These are phyloP conservation scores for Hyphantria cunea DNA, from an alignment of 1,140 invertebrate species.

Conservation along the genomic window DNA sequence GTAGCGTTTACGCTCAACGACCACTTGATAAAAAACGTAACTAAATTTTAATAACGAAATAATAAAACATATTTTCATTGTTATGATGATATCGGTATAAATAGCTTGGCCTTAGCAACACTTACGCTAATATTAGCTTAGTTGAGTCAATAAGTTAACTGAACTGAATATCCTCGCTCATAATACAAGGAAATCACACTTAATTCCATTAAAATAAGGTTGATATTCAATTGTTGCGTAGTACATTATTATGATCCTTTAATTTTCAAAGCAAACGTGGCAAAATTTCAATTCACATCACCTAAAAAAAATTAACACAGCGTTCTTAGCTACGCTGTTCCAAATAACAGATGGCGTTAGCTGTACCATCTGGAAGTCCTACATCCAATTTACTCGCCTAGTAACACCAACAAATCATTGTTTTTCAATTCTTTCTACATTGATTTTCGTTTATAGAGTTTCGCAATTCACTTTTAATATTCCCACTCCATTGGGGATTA, in stretches of 20 bases:
- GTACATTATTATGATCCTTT: background rate
- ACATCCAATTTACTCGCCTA: constrained; percentile 2
- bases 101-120: constrained; percentile 31
- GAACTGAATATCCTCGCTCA: constrained; percentile 3
- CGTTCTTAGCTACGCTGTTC: no score
- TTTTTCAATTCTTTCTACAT: constrained; percentile 17
- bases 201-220: background rate
- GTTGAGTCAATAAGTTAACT: constrained; percentile 12
- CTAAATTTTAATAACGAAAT: no score
- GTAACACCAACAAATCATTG: constrained; percentile 18
- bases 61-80: background rate
- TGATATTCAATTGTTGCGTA: background rate
- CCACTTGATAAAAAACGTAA: no score
- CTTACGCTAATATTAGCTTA: constrained; percentile 30
- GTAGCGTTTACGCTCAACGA: no score
- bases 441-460: constrained; percentile 21
- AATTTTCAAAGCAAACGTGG: constrained; percentile 1
- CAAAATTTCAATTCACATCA: constrained; percentile 11
- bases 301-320: constrained; percentile 1
- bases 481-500: background rate
- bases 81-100: constrained; percentile 31
- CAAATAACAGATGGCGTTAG: constrained; percentile 32
- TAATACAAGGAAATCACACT: background rate
- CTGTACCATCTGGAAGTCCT: background rate
- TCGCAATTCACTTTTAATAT: constrained; percentile 14